Evolutionary conservation across 2,113 vertebrate species (phyloP).

Genomic region (Crotalus horridus): DNA sequence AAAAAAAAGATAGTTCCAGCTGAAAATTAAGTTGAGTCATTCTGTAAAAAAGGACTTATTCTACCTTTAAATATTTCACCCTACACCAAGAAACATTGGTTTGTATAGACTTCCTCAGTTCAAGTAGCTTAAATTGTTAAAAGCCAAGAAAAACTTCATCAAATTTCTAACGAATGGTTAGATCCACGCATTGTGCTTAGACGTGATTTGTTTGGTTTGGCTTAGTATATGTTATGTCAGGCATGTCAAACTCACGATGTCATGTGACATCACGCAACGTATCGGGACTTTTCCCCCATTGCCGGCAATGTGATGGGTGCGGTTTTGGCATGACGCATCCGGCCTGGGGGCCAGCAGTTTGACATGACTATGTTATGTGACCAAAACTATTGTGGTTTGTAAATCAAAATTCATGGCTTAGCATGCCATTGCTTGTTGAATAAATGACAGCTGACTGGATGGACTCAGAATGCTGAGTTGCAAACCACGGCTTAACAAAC

Average conservation of each 20-base stretch:
- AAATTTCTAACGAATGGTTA: neutral
- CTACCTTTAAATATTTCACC: neutral
- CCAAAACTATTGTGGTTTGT: neutral
- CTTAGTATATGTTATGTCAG: neutral
- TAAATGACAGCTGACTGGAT: neutral
- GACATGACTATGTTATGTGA: neutral
- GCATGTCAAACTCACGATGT: too few relatives aligned
- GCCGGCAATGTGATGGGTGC: too few relatives aligned
- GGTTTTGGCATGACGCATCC: too few relatives aligned
- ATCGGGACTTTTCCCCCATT: too few relatives aligned
- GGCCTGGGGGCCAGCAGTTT: too few relatives aligned
- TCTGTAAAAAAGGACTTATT: neutral
- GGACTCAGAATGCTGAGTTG: neutral
- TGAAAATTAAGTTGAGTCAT: neutral
- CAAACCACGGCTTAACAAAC: neutral
- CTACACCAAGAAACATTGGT: neutral
- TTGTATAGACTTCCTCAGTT: neutral
- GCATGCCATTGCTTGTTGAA: neutral
- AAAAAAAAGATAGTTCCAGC: neutral
- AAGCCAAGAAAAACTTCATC: neutral
- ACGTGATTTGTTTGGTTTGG: neutral
- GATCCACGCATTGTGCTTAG: neutral
- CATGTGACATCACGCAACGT: rapidly evolving
- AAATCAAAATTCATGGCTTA: neutral
- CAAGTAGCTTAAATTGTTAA: neutral